A percentile compares a stretch with the other conserved stretches of the same genome.
phyloP scores from a whole-genome alignment of 1,140 invertebrate genomes.

The Linepithema humile region DNA sequence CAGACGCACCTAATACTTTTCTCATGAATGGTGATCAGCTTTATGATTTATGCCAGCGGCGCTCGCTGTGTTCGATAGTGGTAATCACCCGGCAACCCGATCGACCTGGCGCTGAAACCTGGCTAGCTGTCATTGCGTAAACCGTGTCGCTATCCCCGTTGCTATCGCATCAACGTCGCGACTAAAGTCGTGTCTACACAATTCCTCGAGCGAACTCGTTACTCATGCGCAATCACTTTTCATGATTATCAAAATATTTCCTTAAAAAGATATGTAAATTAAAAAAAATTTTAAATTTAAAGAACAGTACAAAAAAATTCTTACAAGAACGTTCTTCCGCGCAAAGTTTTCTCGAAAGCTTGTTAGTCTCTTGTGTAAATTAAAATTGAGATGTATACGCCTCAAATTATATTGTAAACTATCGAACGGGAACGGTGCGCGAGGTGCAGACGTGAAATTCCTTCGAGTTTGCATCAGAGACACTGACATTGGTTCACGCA shows the following conservation, averaged over 20 bases:
- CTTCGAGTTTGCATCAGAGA: not conserved
- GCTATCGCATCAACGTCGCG: constrained; percentile 34
- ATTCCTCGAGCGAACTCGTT: not conserved
- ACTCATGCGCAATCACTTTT: not conserved
- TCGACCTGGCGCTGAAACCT: constrained; percentile 31
- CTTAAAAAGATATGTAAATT: too few species aligned
- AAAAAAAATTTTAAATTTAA: too few species aligned
- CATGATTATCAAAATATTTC: too few species aligned
- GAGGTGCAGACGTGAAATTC: not conserved
- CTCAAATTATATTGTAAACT: not conserved
- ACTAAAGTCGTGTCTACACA: not conserved
- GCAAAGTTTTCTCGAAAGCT: too few species aligned
- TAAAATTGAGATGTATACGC: not conserved
- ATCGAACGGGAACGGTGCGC: not conserved
- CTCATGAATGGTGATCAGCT: constrained; percentile 45
- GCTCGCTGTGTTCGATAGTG: not conserved
- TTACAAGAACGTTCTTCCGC: too few species aligned
- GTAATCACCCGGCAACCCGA: constrained; percentile 24
- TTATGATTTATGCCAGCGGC: constrained; percentile 33
- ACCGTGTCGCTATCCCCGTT: constrained; percentile 6
- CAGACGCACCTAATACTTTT: constrained; percentile 50
- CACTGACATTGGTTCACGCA: not conserved
- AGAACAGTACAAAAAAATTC: too few species aligned
- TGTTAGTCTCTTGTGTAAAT: not conserved
- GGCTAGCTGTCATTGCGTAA: constrained; percentile 53